These are phyloP conservation scores for Lepus townsendii DNA, from an alignment of 2,797 vertebrate species.

Conservation along the genomic window DNA sequence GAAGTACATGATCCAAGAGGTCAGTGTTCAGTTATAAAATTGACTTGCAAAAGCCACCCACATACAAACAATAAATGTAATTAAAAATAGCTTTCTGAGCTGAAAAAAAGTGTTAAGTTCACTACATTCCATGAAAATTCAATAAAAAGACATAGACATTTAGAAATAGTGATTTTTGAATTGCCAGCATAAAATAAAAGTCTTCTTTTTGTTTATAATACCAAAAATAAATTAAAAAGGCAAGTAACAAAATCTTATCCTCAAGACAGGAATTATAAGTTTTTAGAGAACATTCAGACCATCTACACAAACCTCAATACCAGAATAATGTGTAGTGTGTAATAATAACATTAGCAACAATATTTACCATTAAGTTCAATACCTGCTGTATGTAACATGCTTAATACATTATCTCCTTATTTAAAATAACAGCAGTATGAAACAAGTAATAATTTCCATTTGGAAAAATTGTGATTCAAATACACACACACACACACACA, in stretches of 20 bases:
- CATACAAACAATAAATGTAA: neutral
- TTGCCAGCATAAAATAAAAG: neutral
- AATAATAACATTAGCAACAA: neutral
- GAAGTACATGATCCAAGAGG: neutral
- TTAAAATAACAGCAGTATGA: neutral
- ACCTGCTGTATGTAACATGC: neutral
- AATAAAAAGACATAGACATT: neutral
- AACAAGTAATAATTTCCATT: neutral
- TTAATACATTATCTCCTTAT: slow-evolving; percentile 2
- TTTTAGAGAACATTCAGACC: neutral
- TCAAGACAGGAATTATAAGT: neutral
- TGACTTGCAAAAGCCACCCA: neutral
- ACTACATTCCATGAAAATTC: neutral
- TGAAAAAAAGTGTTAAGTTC: neutral
- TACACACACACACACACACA: no score
- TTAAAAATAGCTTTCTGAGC: slow-evolving; percentile 2
- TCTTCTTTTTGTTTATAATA: neutral
- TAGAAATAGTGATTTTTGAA: slow-evolving; percentile 17
- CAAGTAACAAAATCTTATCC: neutral
- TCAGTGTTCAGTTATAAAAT: neutral
- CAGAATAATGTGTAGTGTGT: neutral
- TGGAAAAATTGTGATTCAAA: neutral
- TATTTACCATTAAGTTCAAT: neutral
- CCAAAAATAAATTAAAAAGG: neutral
- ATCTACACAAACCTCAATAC: neutral